phyloP scores from a whole-genome alignment of 2,888 invertebrate species.

The Amiota mariae region DNA sequence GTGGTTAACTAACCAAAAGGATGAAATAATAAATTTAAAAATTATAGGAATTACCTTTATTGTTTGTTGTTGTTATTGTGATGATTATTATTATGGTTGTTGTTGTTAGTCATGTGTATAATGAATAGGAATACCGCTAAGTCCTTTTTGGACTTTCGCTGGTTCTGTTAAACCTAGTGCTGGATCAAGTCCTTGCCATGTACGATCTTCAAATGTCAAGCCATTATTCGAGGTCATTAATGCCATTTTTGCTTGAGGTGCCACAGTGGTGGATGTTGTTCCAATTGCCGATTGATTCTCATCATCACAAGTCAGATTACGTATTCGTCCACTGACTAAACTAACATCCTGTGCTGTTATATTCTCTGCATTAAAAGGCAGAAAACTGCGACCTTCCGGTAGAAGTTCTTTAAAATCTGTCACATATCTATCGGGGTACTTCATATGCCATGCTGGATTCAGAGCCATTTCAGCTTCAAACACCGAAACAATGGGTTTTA shows the following conservation, averaged over 20 bases:
- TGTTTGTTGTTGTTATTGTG: background rate
- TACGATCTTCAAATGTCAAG: constrained; percentile 75
- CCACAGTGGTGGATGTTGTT: constrained; percentile 57
- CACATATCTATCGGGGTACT: constrained; percentile 77
- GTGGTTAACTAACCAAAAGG: background rate
- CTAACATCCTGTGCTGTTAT: constrained; percentile 79
- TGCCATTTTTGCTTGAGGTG: constrained; percentile 65
- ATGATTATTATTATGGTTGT: background rate
- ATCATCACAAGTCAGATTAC: constrained; percentile 62
- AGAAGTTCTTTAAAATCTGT: constrained; percentile 85
- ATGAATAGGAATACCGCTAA: constrained; percentile 83
- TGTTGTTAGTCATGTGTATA: constrained; percentile 74
- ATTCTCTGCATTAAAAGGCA: constrained; percentile 74
- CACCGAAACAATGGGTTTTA: constrained; percentile 91
- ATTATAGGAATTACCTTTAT: constrained; percentile 7
- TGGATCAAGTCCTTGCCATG: constrained; percentile 91
- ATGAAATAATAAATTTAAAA: constrained; percentile 12
- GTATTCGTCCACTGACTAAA: constrained; percentile 82
- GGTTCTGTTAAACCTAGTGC: constrained; percentile 83
- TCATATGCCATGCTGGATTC: constrained; percentile 76
- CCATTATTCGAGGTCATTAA: constrained; percentile 68
- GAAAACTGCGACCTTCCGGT: constrained; percentile 77
- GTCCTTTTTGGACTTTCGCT: constrained; percentile 80
- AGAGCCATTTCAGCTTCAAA: constrained; percentile 92
- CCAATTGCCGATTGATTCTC: constrained; percentile 37